phyloP scores from a whole-genome alignment of 2,888 invertebrate genomes.

The Himalopsyche anomala region DNA sequence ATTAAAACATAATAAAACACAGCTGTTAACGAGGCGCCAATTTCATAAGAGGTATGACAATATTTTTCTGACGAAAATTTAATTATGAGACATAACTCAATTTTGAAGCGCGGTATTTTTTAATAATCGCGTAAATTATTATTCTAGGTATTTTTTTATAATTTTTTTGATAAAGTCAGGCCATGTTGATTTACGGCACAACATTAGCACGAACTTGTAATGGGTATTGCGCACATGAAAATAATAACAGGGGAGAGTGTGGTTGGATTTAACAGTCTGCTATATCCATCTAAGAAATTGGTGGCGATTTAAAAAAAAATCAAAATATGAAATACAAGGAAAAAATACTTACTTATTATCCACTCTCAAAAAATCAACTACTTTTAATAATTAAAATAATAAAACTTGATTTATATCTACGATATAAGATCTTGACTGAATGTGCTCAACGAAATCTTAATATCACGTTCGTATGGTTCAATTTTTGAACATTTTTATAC shows the following conservation, averaged over 20 bases:
- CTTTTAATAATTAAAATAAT: no score
- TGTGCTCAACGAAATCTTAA: no score
- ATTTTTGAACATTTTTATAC: no score
- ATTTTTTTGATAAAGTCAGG: constrained; percentile 6
- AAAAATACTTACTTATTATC: no score
- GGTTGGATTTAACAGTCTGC: no score
- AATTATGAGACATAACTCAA: constrained; percentile 16
- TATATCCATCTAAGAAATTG: no score
- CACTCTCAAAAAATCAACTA: no score
- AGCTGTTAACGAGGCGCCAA: background rate
- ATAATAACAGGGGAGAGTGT: background rate
- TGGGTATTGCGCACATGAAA: background rate
- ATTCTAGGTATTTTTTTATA: constrained; percentile 10
- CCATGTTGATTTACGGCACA: constrained; percentile 5
- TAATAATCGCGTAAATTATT: constrained; percentile 26
- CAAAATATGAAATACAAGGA: no score
- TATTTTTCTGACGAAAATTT: background rate
- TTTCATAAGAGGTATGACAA: background rate
- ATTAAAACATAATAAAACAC: background rate
- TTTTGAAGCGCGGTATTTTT: background rate
- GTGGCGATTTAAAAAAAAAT: no score
- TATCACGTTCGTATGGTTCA: no score
- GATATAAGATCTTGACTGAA: no score
- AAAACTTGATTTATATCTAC: no score
- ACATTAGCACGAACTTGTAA: constrained; percentile 22